Conservation (phyloP, 2,888 invertebrate genomes). For the Yponomeuta cagnagella region DNA sequence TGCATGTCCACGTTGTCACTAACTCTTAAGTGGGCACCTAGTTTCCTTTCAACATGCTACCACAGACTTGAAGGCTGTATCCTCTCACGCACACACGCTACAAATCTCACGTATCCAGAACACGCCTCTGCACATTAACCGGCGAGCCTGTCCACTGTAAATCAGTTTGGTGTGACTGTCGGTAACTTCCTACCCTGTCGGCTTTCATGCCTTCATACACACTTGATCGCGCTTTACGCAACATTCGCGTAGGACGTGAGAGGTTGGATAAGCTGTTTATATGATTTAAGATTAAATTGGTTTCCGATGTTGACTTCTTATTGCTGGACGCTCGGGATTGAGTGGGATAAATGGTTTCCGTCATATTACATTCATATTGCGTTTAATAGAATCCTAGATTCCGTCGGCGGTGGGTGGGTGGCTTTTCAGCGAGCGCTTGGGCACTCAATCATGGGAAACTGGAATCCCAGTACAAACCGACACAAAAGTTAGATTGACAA, state of each 20-base stretch:
- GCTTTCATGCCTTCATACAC: conserved; percentile 15
- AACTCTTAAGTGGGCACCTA: too few relatives aligned
- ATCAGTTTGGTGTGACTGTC: conserved; percentile 12
- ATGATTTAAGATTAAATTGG: conserved; percentile 2
- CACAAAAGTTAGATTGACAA: too few relatives aligned
- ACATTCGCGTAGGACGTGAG: conserved; percentile 11
- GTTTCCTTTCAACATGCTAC: too few relatives aligned
- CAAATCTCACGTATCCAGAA: neutral
- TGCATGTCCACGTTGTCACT: too few relatives aligned
- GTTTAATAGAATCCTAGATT: neutral
- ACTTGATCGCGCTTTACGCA: conserved; percentile 13
- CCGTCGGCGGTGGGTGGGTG: too few relatives aligned
- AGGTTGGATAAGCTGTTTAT: conserved; percentile 12
- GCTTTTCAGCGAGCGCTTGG: too few relatives aligned
- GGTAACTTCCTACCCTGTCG: conserved; percentile 15
- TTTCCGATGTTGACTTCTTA: neutral
- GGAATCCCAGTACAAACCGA: too few relatives aligned
- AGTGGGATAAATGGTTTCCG: conserved; percentile 2
- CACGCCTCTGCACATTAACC: conserved; percentile 1
- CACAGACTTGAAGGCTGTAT: neutral
- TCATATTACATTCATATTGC: neutral
- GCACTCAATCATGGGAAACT: too few relatives aligned
- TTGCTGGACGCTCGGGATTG: neutral
- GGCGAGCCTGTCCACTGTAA: conserved; percentile 11
- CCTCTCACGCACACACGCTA: neutral